Evolutionary conservation across 2,888 invertebrate genomes (phyloP).

Genomic region (Nomada lathburiana): DNA sequence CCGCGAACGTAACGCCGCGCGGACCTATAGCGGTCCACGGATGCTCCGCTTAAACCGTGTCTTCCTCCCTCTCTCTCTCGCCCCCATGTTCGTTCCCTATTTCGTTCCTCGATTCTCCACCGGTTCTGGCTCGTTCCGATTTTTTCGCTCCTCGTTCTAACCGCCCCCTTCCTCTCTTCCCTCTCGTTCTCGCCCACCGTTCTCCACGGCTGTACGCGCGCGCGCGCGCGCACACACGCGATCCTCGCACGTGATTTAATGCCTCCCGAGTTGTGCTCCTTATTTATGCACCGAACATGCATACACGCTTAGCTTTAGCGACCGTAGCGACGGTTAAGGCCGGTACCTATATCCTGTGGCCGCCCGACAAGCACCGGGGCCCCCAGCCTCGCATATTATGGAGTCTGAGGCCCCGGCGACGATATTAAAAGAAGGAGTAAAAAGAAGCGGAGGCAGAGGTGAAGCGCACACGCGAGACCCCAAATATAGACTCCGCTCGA

Average conservation of each 20-base stretch:
- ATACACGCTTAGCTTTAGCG: conserved; percentile 78
- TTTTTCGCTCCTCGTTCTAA: conserved; percentile 42
- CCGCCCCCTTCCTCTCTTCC: conserved; percentile 42
- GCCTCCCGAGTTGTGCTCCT: conserved; percentile 80
- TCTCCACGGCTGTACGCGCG: conserved; percentile 54
- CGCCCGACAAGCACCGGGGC: conserved; percentile 71
- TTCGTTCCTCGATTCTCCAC: conserved; percentile 14
- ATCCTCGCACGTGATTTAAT: conserved; percentile 83
- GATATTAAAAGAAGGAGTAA: conserved; percentile 73
- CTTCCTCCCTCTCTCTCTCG: conserved; percentile 16
- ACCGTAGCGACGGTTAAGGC: conserved; percentile 76
- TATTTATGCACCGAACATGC: conserved; percentile 83
- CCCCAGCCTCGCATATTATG: conserved; percentile 76
- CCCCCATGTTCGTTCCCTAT: not conserved
- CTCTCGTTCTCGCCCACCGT: conserved; percentile 43
- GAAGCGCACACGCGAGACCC: conserved; percentile 72
- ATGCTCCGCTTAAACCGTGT: conserved; percentile 49
- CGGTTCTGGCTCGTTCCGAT: conserved; percentile 25
- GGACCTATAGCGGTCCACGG: conserved; percentile 44
- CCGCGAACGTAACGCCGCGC: conserved; percentile 68
- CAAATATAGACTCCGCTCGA: conserved; percentile 77
- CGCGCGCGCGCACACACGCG: conserved; percentile 72
- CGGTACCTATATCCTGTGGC: conserved; percentile 75
- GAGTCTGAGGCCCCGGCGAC: conserved; percentile 72
- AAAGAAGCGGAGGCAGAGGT: conserved; percentile 57